These are phyloP conservation scores for Orchestia grillus DNA, from an alignment of 1,140 invertebrate species.

Conservation along the genomic window DNA sequence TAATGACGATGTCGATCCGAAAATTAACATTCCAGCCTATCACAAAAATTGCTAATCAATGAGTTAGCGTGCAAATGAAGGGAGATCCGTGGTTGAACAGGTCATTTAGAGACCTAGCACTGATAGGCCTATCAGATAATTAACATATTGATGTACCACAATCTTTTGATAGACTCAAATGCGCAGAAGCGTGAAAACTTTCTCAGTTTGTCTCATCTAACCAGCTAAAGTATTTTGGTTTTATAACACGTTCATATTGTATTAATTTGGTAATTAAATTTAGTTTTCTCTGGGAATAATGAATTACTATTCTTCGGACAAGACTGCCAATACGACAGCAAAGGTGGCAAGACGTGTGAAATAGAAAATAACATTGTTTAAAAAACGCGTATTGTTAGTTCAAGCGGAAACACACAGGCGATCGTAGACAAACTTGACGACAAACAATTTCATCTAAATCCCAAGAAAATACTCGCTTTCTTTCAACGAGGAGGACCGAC, in stretches of 20 bases:
- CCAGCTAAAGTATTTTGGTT: not conserved
- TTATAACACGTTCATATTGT: not conserved
- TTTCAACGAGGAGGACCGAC: not conserved
- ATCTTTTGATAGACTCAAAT: not conserved
- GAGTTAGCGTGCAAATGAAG: not conserved
- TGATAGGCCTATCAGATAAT: constrained; percentile 53
- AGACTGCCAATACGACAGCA: not conserved
- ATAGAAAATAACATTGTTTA: not conserved
- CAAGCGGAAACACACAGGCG: not conserved
- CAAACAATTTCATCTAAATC: not conserved
- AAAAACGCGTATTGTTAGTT: not conserved
- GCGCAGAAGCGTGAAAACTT: not conserved
- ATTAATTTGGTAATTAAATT: not conserved
- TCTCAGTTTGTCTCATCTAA: not conserved
- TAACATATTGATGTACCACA: constrained; percentile 14
- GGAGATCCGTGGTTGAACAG: constrained; percentile 1
- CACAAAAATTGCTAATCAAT: constrained; percentile 22
- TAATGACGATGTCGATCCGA: not conserved
- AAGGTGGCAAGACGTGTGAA: not conserved
- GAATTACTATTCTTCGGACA: not conserved
- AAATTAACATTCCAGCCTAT: not conserved
- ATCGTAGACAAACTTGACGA: not conserved
- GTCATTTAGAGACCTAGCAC: not conserved
- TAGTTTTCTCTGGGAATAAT: not conserved
- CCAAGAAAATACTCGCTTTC: not conserved